Evolutionary conservation across 2,888 invertebrate species (phyloP), one percentile per base, ranked within the genome.

Genomic region (Cinara cedri): DNA sequence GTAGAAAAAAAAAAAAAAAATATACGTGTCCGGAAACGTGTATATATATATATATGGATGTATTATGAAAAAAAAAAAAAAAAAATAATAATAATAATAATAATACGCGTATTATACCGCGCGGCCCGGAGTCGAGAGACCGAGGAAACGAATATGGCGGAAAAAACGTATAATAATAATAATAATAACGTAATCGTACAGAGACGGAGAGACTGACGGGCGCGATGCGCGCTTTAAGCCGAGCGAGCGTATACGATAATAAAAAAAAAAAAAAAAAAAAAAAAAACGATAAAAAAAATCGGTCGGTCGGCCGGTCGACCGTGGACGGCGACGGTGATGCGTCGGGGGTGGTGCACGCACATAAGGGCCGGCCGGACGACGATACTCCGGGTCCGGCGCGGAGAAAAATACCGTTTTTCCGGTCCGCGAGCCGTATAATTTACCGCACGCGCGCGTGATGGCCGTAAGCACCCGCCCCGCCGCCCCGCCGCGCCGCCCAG

Each of bases 1-100:
- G 54, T n/a, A 34, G n/a, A 60, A 60, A 60, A 60, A 54, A 34
- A 70, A 70, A 16, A 60, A 34, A 72, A 51, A 65, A 62, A 74
- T 62, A 62, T 72, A 72, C 72, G 72, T 72, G 72, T 72, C 62
- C 72, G 49, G 72, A 72, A 72, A 72, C 19, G 62, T 62, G 21
- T 72, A 72, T 62, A 72, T 13, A 66, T 10, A 71, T 26, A 66
- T 49, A 71, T 3, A n/a, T n/a, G n/a, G n/a, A n/a, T n/a, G n/a
- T n/a, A n/a, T n/a, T n/a, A n/a, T n/a, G n/a, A n/a, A n/a, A n/a
- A n/a, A n/a, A n/a, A n/a, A n/a, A 63, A 19, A n/a, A 62, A 66
- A 51, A 68, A 51, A 60, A 66, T 66, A n/a, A 72, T 62, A 72
- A 6, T 46, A 2, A 71, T 34, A 34, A 34, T 34, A 34, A 34